Percentiles rank a stretch among this genome's conserved stretches.
Evolutionary conservation across 2,888 invertebrate genomes (phyloP).

Genomic region (Drosophila fungiperda): DNA sequence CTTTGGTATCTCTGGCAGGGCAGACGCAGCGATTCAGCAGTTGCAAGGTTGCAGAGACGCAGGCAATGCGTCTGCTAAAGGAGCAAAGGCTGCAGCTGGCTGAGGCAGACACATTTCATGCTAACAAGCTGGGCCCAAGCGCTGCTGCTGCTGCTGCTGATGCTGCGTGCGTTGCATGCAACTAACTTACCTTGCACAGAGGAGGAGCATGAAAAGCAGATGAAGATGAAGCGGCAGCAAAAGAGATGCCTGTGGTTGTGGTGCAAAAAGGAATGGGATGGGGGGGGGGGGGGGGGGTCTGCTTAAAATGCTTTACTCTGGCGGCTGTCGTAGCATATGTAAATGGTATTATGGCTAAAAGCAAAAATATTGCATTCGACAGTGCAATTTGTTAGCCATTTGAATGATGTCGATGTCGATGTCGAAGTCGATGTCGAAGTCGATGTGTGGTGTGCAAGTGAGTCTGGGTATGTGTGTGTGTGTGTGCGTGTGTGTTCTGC

Average conservation of each 20-base stretch:
- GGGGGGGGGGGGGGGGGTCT: slow-evolving; percentile 9
- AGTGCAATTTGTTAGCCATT: slow-evolving; percentile 81
- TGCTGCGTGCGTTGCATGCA: slow-evolving; percentile 46
- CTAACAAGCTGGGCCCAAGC: slow-evolving; percentile 68
- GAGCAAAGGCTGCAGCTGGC: slow-evolving; percentile 9
- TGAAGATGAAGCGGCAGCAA: neutral
- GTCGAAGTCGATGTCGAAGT: slow-evolving; percentile 36
- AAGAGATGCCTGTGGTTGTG: neutral
- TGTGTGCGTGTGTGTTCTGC: slow-evolving; percentile 8
- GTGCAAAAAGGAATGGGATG: neutral
- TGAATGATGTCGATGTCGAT: slow-evolving; percentile 72
- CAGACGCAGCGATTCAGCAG: slow-evolving; percentile 2
- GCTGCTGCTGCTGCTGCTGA: slow-evolving; percentile 4
- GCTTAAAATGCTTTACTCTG: slow-evolving; percentile 48
- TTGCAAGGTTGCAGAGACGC: neutral
- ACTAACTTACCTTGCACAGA: slow-evolving; percentile 65
- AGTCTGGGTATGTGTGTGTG: slow-evolving; percentile 3
- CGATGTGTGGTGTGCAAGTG: slow-evolving; percentile 15
- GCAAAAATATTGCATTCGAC: slow-evolving; percentile 82
- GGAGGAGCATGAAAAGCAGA: neutral
- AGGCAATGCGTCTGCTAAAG: neutral
- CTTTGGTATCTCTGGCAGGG: slow-evolving; percentile 56
- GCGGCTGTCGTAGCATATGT: slow-evolving; percentile 75
- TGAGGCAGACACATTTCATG: slow-evolving; percentile 75
- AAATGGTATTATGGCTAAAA: slow-evolving; percentile 81